Base-by-base conservation (phyloP, 2,113 vertebrate genomes). In the Atrichornis clamosus region DNA sequence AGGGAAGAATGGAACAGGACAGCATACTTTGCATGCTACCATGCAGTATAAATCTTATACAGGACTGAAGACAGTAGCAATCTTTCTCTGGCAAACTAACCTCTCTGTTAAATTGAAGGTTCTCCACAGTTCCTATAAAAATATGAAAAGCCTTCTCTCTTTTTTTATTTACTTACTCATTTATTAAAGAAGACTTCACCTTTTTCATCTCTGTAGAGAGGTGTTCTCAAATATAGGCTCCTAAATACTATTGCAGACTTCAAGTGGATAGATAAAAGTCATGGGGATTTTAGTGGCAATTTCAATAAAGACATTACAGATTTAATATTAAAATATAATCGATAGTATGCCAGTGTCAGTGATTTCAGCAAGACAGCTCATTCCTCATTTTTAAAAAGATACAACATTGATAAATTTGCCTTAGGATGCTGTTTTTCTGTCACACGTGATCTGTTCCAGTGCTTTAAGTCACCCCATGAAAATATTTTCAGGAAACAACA, bases 401-500 rank as follows among this genome's bases (percentile, higher is more conserved):
- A 70, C 7, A 20, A 15, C 15, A 20, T 16, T 64, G 42, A 39
- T 56, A 83, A 62, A 80, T 63, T 77, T 91, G 37, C 39, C 47
- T 74, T 41, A 28, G 56, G 24, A 77, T 55, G 74, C 30, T 94
- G 30, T 60, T 55, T n/a, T 88, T 91, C 46, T 83, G 47, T 67
- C 53, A 42, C 7, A 53, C 8, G 5, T 39, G 13, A 80, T 76
- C 21, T 65, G 14, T 44, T 88, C 60, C 72, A 50, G 80, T 14
- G 32, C 28, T 68, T 88, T 52, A 85, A 77, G 63, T 39, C 44
- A 55, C 13, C 15, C n/a, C 39, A 58, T 2, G 32, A 73, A 87
- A 94, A 65, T 83, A 83, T 35, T 95, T 86, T 77, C 88, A 86
- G 76, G 64, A 90, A 95, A 90, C 30, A 95, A 86, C 26, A 86